Evolutionary conservation across 1,140 invertebrate species (phyloP), one percentile per base, ranked within the genome.

Genomic region (Acyrthosiphon pisum): DNA sequence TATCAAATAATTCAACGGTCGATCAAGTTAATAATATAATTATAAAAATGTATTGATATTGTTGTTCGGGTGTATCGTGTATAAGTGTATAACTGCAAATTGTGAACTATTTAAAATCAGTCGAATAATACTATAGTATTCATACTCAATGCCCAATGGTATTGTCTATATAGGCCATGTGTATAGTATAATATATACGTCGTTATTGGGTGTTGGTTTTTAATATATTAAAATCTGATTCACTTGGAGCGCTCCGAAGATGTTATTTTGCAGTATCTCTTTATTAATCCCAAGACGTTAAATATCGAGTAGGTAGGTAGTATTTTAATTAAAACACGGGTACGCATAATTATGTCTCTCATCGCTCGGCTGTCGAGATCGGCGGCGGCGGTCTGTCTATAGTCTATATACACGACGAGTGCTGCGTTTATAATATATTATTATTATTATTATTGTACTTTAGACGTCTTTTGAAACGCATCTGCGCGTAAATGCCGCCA

Each of bases 231-330:
- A 56, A 89, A 89, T 26, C 11, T 41, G 48, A 89, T 56, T 89
- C 37, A 56, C 53, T 89, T 23, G 18, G 7, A 50, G 35, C n/a
- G 35, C 30, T 9, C 7, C 37, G 7, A 22, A n/a, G 86, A 88
- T 48, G n/a, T 23, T 18, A 56, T 89, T 53, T 89, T 35, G 11
- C n/a, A 8, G 87, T 89, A n/a, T 37, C 48, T 53, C 35, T 37
- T 89, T 89, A 89, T 53, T 89, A 89, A 89, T 89, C 87, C 35
- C 22, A 89, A 89, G 30, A 35, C 84, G 44, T 87, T 87, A 86
- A 84, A 53, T 35, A 88, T 20, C 87, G 50, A 53, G 48, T 56
- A 87, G 44, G 48, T 53, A 87, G 83, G 37, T 87, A 22, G 48
- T 30, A 22, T 89, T 56, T 89, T 89, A 89, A 89, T 89, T 89